A percentile compares a stretch with the other conserved stretches of the same genome.
phyloP scores from a whole-genome alignment of 1,140 invertebrate genomes.

The Sinonovacula constricta region DNA sequence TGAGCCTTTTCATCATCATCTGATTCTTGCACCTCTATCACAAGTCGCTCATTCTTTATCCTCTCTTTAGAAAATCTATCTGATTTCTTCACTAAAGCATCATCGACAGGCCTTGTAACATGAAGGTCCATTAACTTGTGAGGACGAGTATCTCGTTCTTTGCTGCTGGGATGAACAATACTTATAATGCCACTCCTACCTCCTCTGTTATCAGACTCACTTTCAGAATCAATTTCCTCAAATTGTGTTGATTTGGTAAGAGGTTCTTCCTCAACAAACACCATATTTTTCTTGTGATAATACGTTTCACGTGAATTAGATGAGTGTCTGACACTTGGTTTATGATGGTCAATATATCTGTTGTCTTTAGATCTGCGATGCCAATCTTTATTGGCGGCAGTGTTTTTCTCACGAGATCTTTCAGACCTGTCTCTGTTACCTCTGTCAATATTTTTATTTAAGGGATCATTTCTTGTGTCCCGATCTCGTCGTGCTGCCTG shows the following conservation, averaged over 20 bases:
- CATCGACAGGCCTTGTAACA: slow-evolving; percentile 16
- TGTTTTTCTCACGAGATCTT: too few species aligned
- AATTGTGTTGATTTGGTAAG: not conserved
- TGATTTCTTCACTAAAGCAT: not conserved
- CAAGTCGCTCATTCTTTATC: slow-evolving; percentile 15
- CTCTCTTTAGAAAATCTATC: not conserved
- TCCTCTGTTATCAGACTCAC: slow-evolving; percentile 23
- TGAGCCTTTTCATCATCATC: not conserved
- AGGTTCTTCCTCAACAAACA: slow-evolving; percentile 23
- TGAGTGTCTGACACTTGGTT: too few species aligned
- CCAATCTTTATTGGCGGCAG: too few species aligned
- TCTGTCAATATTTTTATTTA: not conserved
- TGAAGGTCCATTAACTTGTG: slow-evolving; percentile 29
- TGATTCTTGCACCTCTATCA: slow-evolving; percentile 35
- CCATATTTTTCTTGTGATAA: slow-evolving; percentile 24
- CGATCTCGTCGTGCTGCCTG: not conserved
- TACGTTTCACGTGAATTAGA: not conserved
- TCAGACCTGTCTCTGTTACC: not conserved
- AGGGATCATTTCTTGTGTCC: not conserved
- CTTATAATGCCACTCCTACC: slow-evolving; percentile 29
- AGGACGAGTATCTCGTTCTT: not conserved
- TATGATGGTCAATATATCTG: too few species aligned
- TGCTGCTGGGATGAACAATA: slow-evolving; percentile 16
- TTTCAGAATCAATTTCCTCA: slow-evolving; percentile 31
- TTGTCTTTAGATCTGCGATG: too few species aligned